phyloP scores from a whole-genome alignment of 2,888 invertebrate species.

The Melolontha melolontha region DNA sequence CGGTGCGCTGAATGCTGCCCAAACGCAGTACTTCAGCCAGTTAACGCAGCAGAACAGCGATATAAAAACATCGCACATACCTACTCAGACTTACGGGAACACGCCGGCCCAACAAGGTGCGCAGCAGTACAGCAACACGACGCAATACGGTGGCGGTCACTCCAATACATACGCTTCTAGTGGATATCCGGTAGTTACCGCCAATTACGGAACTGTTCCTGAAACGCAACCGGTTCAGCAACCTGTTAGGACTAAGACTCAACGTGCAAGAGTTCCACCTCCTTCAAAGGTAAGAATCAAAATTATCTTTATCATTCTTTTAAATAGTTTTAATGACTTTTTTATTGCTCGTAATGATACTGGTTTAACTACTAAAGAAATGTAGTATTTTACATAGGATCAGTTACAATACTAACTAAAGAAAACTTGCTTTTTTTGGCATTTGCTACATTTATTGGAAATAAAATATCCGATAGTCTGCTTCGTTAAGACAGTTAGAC shows the following conservation, averaged over 20 bases:
- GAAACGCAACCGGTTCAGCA: conserved; percentile 42
- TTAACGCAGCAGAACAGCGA: conserved; percentile 69
- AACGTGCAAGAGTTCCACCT: conserved; percentile 82
- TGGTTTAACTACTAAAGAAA: too few relatives aligned
- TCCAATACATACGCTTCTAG: conserved; percentile 55
- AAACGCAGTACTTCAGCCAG: conserved; percentile 72
- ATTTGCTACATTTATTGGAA: too few relatives aligned
- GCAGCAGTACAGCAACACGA: conserved; percentile 47
- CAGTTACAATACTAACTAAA: too few relatives aligned
- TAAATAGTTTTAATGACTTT: not conserved
- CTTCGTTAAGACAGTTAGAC: too few relatives aligned
- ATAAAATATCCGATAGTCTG: too few relatives aligned
- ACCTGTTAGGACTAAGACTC: conserved; percentile 70
- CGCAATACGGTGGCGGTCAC: conserved; percentile 53
- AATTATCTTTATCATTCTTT: too few relatives aligned
- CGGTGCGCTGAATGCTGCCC: conserved; percentile 69
- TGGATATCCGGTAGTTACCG: conserved; percentile 52
- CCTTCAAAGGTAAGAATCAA: conserved; percentile 77
- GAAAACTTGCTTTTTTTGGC: too few relatives aligned
- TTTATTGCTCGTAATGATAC: too few relatives aligned
- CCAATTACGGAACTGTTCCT: conserved; percentile 48
- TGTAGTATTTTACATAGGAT: too few relatives aligned
- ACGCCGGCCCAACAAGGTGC: conserved; percentile 41
- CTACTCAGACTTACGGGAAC: conserved; percentile 52
- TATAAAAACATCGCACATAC: conserved; percentile 40